phyloP scores from a whole-genome alignment of 2,797 vertebrate genomes.

The Enoplosus armatus region DNA sequence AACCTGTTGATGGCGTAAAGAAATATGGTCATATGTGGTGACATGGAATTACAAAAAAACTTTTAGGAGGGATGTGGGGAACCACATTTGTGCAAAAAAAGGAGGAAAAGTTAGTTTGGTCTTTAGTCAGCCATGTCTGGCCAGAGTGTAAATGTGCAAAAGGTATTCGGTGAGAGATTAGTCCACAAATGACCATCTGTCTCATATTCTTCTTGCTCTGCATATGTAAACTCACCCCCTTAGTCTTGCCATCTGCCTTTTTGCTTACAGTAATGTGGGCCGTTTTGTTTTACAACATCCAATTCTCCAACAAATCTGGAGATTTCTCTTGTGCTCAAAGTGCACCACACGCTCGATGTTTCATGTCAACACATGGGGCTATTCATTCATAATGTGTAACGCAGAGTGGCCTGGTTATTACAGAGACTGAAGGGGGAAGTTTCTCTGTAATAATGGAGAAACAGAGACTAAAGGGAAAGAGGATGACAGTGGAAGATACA shows the following conservation, averaged over 20 bases:
- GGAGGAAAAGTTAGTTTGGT: constrained; percentile 24
- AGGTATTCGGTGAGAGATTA: constrained; percentile 59
- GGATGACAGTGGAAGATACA: neutral
- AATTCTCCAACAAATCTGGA: constrained; percentile 30
- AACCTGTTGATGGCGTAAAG: constrained; percentile 47
- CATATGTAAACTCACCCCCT: constrained; percentile 61
- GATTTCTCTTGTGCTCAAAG: constrained; percentile 40
- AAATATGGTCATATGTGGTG: constrained; percentile 41
- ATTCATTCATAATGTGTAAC: constrained; percentile 56
- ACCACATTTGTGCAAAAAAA: neutral
- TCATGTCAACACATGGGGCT: constrained; percentile 53
- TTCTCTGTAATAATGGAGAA: constrained; percentile 6
- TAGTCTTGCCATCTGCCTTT: constrained; percentile 66
- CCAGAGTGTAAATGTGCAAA: constrained; percentile 63
- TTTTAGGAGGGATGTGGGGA: constrained; percentile 23
- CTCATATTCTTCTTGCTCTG: constrained; percentile 56
- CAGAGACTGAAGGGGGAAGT: neutral
- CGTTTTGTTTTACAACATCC: constrained; percentile 53
- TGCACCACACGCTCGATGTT: constrained; percentile 24
- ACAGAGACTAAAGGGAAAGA: neutral
- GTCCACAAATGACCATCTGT: constrained; percentile 75
- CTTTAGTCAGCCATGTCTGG: constrained; percentile 26
- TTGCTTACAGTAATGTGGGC: constrained; percentile 42
- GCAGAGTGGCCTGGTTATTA: constrained; percentile 35
- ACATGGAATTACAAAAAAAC: constrained; percentile 19